Evolutionary conservation across 2,113 vertebrate genomes (phyloP).

Genomic region (Pseudorasbora parva): DNA sequence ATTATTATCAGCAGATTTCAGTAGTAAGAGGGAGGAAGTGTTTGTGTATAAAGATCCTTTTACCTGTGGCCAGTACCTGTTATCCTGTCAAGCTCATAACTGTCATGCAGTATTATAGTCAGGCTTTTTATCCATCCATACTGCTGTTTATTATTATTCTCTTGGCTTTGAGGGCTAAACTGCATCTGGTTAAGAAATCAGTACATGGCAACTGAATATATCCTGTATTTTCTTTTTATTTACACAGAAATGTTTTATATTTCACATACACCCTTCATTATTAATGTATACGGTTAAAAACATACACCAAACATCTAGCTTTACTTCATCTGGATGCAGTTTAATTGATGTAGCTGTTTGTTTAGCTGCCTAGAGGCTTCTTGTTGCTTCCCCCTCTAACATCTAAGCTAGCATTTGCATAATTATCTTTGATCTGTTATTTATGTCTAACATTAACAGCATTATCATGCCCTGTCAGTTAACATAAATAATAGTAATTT

Average conservation of each 20-base stretch:
- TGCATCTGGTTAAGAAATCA: conserved; percentile 2
- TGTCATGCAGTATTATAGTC: neutral
- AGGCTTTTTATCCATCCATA: conserved; percentile 2
- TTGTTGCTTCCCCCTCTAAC: conserved; percentile 63
- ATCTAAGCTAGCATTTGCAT: conserved; percentile 52
- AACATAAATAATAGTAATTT: conserved; percentile 9
- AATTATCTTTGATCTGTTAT: conserved; percentile 25
- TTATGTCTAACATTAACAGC: conserved; percentile 59
- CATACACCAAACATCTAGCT: neutral
- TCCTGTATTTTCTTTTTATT: neutral
- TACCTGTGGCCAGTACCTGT: neutral
- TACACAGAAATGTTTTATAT: neutral
- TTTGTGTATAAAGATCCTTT: conserved; percentile 3
- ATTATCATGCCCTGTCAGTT: neutral
- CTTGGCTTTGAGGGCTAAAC: conserved; percentile 4
- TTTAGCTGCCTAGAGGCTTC: conserved; percentile 32
- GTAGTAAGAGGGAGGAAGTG: neutral
- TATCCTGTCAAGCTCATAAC: neutral
- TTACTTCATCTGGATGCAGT: conserved; percentile 27
- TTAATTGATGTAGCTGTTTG: conserved; percentile 24
- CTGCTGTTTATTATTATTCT: neutral
- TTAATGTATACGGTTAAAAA: neutral
- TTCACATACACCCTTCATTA: neutral
- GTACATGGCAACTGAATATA: neutral
- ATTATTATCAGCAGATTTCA: neutral